Base-by-base conservation (phyloP, 2,888 invertebrate genomes). In the Koerneria pararmatus region DNA sequence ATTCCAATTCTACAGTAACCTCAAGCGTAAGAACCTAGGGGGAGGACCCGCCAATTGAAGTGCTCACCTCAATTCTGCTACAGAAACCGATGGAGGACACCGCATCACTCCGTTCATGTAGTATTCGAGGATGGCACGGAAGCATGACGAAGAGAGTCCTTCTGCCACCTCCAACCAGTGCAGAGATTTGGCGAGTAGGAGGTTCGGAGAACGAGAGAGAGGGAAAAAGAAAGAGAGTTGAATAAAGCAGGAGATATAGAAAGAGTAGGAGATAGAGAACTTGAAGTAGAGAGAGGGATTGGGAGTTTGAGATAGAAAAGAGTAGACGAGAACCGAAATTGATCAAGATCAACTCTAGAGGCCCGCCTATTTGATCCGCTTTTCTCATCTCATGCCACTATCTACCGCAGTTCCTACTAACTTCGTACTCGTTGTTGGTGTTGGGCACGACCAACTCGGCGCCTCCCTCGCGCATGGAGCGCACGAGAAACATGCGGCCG, bases 11-110 rank as follows among this genome's bases (percentile, higher is more conserved):
- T n/a, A n/a, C n/a, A n/a, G n/a, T n/a, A n/a, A n/a, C n/a, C n/a
- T n/a, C n/a, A n/a, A n/a, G n/a, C n/a, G n/a, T n/a, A n/a, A n/a
- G n/a, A n/a, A n/a, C n/a, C n/a, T n/a, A n/a, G n/a, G n/a, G n/a
- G n/a, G n/a, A 57, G 27, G 6, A 19, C 11, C 56, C 56, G 6
- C 32, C 11, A 19, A 19, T 31, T 98, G 97, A 83, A 97, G 97
- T 24, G 97, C 97, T 85, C 98, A 97, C 71, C 95, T 87, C 73
- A 99, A 85, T 85, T 99, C 98, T 80, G 93, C 93, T 49, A 98
- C 94, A 0, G 93, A 90, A 0, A 98, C 93, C 0, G 92, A 91
- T 0, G 94, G 93, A 0, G 98, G 98, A 83, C 97, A 98, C 37
- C 72, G 56, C 71, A 76, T 76, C 5, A 70, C 69, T 46, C 76